Evolutionary conservation across 2,113 vertebrate genomes (phyloP), one percentile per base, ranked within the genome.

Genomic region (Pycnonotus jocosus): DNA sequence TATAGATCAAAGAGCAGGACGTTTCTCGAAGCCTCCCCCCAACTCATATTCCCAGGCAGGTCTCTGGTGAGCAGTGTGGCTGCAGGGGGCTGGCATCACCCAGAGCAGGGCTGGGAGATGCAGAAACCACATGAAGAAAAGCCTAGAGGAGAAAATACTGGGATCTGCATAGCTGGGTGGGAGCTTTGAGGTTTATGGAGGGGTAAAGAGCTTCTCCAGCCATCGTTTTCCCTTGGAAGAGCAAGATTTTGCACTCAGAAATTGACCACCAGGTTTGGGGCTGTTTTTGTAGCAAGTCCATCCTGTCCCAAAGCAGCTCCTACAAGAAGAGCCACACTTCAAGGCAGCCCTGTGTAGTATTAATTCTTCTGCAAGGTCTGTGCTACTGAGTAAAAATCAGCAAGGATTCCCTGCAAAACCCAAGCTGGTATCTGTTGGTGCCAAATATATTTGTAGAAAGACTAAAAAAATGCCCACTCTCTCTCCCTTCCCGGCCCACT

Each of bases 1-100:
- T 83, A 92, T 58, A 86, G 81, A 94, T 94, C 62, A 88, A 88
- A 93, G 68, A 70, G 48, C 2, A 24, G 64, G 68, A 76, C 0
- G 0, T 37, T 86, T 70, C 70, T 78, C 69, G 77, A 80, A 90
- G 53, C 16, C 47, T 40, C 37, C 27, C 77, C 33, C 1, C 42
- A 61, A 5, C 33, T 30, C 33, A 4, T 9, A 7, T 65, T 73
- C 24, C 48, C 8, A 21, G 66, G 68, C 76, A 40, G 9, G 3
- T 66, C 65, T 38, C 5, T 12, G 33, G 60, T 24, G 45, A 66
- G 51, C 14, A 4, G 35, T 12, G 71, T 10, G 27, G 56, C 19
- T 5, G 23, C 4, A 45, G 61, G 61, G 69, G 42, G 42, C 62
- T 27, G 60, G 35, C n/a, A 11, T 42, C 48, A 27, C 54, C 82